A percentile compares a stretch with the other conserved stretches of the same genome.
phyloP scores from a whole-genome alignment of 2,888 invertebrate genomes.

The Crossocerus cetratus region DNA sequence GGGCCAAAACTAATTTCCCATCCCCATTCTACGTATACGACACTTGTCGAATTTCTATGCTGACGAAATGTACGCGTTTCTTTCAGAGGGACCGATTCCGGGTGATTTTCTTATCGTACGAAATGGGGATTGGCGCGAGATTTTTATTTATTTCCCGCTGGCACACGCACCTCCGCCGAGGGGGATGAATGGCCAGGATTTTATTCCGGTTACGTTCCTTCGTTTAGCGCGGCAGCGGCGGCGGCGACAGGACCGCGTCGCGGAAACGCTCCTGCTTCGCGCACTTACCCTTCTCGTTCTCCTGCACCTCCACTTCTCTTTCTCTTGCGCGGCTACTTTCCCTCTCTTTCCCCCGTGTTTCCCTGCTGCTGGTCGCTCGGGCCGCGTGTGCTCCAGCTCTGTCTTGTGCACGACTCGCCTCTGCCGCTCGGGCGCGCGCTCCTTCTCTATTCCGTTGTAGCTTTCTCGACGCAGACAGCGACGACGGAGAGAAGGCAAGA shows the following conservation, averaged over 20 bases:
- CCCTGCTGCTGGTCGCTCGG: neutral
- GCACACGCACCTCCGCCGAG: no score
- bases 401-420: conserved; percentile 23
- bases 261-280: conserved; percentile 39
- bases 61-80: no score
- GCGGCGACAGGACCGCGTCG: conserved; percentile 22
- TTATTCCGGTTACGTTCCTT: neutral
- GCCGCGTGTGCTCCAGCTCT: conserved; percentile 4
- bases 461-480: conserved; percentile 27
- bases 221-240: conserved; percentile 7
- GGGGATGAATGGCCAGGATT: neutral
- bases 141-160: no score
- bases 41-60: no score
- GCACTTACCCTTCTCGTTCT: conserved; percentile 43
- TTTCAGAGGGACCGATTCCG: no score
- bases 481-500: conserved; percentile 40
- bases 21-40: neutral
- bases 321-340: neutral
- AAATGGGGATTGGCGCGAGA: neutral
- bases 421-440: conserved; percentile 33
- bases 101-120: no score
- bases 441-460: conserved; percentile 35
- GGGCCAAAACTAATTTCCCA: neutral
- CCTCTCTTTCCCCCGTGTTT: neutral
- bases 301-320: conserved; percentile 27